Conservation (phyloP, 2,888 invertebrate species). For the Dorcus hopei region DNA sequence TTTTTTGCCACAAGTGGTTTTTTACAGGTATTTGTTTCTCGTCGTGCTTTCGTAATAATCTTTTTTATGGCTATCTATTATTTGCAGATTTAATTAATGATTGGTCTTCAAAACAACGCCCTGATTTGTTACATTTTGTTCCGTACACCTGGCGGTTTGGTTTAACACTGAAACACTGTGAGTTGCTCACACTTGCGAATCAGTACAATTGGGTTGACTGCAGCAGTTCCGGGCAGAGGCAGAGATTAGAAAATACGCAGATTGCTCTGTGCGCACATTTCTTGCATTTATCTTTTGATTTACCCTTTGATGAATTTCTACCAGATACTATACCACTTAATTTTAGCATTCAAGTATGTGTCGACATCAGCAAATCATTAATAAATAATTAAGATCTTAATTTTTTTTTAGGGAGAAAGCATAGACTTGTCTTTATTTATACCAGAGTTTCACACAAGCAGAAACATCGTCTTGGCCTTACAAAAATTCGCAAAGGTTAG, state of each 20-base stretch:
- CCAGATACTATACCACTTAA: slow-evolving; percentile 85
- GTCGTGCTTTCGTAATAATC: background rate
- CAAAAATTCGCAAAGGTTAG: slow-evolving; percentile 86
- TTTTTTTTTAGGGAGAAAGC: slow-evolving; percentile 71
- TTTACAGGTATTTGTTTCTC: slow-evolving; percentile 63
- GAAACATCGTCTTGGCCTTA: slow-evolving; percentile 76
- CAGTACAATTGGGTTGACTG: slow-evolving; percentile 99
- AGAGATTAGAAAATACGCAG: slow-evolving; percentile 75
- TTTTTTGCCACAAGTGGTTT: slow-evolving; percentile 94
- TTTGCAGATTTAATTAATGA: slow-evolving; percentile 84
- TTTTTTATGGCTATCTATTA: slow-evolving; percentile 8
- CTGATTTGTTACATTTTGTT: slow-evolving; percentile 91
- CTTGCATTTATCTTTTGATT: slow-evolving; percentile 87
- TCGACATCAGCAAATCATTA: background rate
- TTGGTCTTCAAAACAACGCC: slow-evolving; percentile 91
- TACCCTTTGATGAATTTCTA: slow-evolving; percentile 92
- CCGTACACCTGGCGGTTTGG: slow-evolving; percentile 96
- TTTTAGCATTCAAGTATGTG: slow-evolving; percentile 79
- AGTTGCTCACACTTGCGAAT: slow-evolving; percentile 88
- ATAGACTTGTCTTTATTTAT: slow-evolving; percentile 86
- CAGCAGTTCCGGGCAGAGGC: slow-evolving; percentile 80
- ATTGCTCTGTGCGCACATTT: slow-evolving; percentile 92
- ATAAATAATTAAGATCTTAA: background rate
- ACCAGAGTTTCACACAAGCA: slow-evolving; percentile 88
- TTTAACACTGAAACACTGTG: slow-evolving; percentile 89